Percentiles rank a stretch among this genome's conserved stretches.
phyloP scores from a whole-genome alignment of 2,888 invertebrate genomes.

The Gandaritis pyraliata region DNA sequence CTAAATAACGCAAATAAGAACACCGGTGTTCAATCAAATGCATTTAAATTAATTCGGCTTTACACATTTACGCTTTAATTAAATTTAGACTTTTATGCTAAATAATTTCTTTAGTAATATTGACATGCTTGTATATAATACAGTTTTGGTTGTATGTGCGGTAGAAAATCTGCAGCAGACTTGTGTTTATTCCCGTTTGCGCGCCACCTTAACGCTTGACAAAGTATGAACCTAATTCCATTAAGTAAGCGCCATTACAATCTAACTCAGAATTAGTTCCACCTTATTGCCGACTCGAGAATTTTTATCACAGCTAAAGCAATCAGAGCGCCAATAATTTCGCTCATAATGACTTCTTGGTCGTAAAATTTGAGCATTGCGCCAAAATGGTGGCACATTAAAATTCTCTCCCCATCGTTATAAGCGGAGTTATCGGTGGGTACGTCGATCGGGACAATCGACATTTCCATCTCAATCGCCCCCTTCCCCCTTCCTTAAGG shows the following conservation, averaged over 20 bases:
- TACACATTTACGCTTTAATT: not conserved
- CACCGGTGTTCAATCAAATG: too few relatives aligned
- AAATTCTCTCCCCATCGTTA: slow-evolving; percentile 84
- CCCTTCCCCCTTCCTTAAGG: slow-evolving; percentile 59
- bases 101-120: too few relatives aligned
- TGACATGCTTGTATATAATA: too few relatives aligned
- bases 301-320: slow-evolving; percentile 84
- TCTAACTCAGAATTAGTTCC: slow-evolving; percentile 81
- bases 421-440: slow-evolving; percentile 79
- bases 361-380: slow-evolving; percentile 85
- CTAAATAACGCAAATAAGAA: too few relatives aligned
- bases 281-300: slow-evolving; percentile 83
- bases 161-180: not conserved
- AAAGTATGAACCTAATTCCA: slow-evolving; percentile 58
- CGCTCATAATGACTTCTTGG: slow-evolving; percentile 82
- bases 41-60: not conserved
- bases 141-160: not conserved
- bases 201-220: slow-evolving; percentile 35
- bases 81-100: too few relatives aligned
- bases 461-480: slow-evolving; percentile 80
- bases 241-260: slow-evolving; percentile 68
- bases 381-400: slow-evolving; percentile 84
- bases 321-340: slow-evolving; percentile 85
- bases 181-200: slow-evolving; percentile 12
- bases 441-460: slow-evolving; percentile 77